Base-by-base conservation (phyloP, 2,797 vertebrate genomes). In the Pangasius krempfi region DNA sequence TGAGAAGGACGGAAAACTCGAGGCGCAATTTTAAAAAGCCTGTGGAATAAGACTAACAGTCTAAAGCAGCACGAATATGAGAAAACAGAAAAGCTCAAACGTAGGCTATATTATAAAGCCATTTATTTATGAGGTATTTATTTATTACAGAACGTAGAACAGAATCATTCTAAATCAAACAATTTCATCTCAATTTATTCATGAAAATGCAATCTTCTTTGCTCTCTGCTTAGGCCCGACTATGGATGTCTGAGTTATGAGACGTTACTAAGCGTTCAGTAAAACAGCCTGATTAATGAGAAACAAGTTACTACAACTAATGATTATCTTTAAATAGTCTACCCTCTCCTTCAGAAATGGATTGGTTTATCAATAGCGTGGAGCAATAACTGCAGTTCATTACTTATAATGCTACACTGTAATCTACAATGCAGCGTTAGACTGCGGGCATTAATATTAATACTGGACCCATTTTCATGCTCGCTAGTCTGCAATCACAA, bases 401-500 rank as follows among this genome's bases (percentile, higher is more conserved):
- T 58, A 80, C 47, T 86, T 84, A 76, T 44, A 54, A 62, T 56
- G 10, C 37, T 47, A 58, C 60, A 70, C 83, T 79, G 62, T 78
- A 62, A 76, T 85, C 82, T 62, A 86, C 84, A 80, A 70, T 72
- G 88, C 47, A 25, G 82, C 73, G n/a, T 50, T 25, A 18, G 33
- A 68, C 64, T 52, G 54, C 14, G 30, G 47, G 47, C 70, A 84
- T 89, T 78, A 84, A 87, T 87, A 87, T 87, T 84, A 70, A 89
- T 84, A 78, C 33, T 10, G 68, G 50, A 56, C 68, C 33, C 70
- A 5, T 64, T 84, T 62, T 64, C 80, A 84, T 64, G 47, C 85
- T 79, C 40, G 37, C 64, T 75, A 78, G 60, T 50, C 88, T 70
- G 88, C 40, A 84, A 76, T 89, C 88, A 87, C 85, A 89, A 87